phyloP scores from a whole-genome alignment of 2,888 invertebrate species.

The Mechanitis messenoides region DNA sequence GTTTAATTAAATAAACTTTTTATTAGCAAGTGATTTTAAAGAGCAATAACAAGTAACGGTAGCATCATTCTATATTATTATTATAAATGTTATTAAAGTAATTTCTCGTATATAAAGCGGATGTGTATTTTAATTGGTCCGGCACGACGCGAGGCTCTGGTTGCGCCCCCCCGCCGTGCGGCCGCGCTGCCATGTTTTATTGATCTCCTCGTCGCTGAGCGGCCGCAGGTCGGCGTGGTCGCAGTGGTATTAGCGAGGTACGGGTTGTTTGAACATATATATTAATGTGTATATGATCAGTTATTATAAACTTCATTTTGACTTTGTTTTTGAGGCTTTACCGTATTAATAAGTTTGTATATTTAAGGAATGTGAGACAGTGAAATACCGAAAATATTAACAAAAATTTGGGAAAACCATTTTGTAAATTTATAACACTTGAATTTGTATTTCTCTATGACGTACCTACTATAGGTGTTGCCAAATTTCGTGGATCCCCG shows the following conservation, averaged over 20 bases:
- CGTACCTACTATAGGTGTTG: slow-evolving; percentile 8
- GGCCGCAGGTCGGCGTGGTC: not conserved
- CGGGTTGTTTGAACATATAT: too few relatives aligned
- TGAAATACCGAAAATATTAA: too few relatives aligned
- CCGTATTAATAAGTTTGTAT: too few relatives aligned
- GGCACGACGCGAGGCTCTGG: slow-evolving; percentile 1
- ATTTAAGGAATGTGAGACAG: too few relatives aligned
- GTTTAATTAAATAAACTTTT: too few relatives aligned
- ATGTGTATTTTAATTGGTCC: slow-evolving; percentile 3
- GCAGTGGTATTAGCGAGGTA: too few relatives aligned
- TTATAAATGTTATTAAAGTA: not conserved
- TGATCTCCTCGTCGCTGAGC: slow-evolving; percentile 1
- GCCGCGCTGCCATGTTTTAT: not conserved
- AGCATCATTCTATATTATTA: not conserved
- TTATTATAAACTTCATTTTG: too few relatives aligned
- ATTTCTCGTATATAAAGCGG: not conserved
- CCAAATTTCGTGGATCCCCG: slow-evolving; percentile 16
- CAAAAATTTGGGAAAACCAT: too few relatives aligned
- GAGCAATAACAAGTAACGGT: too few relatives aligned
- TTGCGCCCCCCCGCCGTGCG: not conserved
- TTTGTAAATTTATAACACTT: not conserved
- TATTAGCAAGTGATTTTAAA: too few relatives aligned
- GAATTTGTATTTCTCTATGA: not conserved
- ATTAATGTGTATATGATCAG: too few relatives aligned
- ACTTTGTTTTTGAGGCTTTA: too few relatives aligned